Percentiles rank a stretch among this genome's conserved stretches.
Evolutionary conservation across 2,888 invertebrate species (phyloP).

Genomic region (Mylabris sibirica): DNA sequence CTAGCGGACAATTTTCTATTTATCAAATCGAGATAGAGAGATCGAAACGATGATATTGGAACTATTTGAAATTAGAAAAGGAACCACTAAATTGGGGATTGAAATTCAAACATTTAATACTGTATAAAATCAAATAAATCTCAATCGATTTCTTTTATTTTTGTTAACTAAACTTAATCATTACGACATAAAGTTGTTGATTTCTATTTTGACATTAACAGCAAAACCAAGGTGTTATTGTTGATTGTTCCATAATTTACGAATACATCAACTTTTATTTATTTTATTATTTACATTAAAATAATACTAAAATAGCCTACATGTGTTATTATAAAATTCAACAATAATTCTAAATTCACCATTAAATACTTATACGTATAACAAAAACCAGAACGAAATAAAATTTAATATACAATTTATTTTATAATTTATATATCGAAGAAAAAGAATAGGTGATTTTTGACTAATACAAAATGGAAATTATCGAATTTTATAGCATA

Average conservation of each 20-base stretch:
- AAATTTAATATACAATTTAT: background rate
- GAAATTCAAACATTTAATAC: too few species aligned
- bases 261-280: background rate
- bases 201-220: background rate
- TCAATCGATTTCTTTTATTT: background rate
- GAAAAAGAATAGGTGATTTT: too few species aligned
- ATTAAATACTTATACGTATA: background rate
- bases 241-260: conserved; percentile 2
- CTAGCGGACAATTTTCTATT: background rate
- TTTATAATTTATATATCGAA: background rate
- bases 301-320: background rate
- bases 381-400: background rate
- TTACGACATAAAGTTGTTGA: background rate
- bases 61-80: background rate
- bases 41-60: background rate
- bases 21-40: background rate
- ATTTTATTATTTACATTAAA: conserved; percentile 4
- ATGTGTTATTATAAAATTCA: background rate
- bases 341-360: background rate
- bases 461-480: background rate
- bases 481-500: background rate
- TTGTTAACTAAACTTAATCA: background rate
- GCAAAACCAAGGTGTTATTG: background rate
- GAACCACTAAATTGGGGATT: background rate
- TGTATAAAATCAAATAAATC: too few species aligned